A percentile compares a stretch with the other conserved stretches of the same genome.
phyloP scores from a whole-genome alignment of 2,888 invertebrate species.

The Neoascia interrupta region DNA sequence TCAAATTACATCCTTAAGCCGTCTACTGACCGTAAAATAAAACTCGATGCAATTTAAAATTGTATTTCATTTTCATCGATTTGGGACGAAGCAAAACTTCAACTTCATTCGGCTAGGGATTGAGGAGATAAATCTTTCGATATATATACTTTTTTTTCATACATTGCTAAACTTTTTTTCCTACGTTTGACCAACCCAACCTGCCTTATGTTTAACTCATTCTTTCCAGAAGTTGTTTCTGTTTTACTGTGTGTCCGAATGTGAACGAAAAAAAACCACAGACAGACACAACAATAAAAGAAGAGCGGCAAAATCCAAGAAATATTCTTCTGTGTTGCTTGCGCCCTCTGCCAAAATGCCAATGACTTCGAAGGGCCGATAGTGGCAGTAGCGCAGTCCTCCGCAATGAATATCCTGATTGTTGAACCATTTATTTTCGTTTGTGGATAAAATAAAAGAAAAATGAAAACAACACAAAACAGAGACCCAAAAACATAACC shows the following conservation, averaged over 20 bases:
- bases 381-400: conserved; percentile 58
- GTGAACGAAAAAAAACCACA: conserved; percentile 15
- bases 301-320: conserved; percentile 50
- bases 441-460: conserved; percentile 10
- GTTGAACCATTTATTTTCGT: conserved; percentile 64
- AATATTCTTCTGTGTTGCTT: conserved; percentile 59
- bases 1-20: too few species aligned
- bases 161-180: not conserved
- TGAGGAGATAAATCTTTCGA: conserved; percentile 55
- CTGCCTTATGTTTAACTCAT: conserved; percentile 52
- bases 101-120: conserved; percentile 11
- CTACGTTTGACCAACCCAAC: conserved; percentile 32
- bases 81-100: conserved; percentile 31
- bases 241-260: conserved; percentile 13
- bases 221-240: conserved; percentile 39
- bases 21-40: too few species aligned
- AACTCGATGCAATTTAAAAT: conserved; percentile 18
- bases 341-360: conserved; percentile 64
- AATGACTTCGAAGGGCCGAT: conserved; percentile 62
- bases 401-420: conserved; percentile 68
- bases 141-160: conserved; percentile 17
- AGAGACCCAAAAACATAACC: conserved; percentile 56
- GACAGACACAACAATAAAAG: conserved; percentile 44
- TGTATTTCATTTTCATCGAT: conserved; percentile 27
- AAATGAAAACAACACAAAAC: conserved; percentile 48